A percentile compares a stretch with the other conserved stretches of the same genome.
phyloP scores from a whole-genome alignment of 1,140 invertebrate genomes.

The Nomia melanderi region DNA sequence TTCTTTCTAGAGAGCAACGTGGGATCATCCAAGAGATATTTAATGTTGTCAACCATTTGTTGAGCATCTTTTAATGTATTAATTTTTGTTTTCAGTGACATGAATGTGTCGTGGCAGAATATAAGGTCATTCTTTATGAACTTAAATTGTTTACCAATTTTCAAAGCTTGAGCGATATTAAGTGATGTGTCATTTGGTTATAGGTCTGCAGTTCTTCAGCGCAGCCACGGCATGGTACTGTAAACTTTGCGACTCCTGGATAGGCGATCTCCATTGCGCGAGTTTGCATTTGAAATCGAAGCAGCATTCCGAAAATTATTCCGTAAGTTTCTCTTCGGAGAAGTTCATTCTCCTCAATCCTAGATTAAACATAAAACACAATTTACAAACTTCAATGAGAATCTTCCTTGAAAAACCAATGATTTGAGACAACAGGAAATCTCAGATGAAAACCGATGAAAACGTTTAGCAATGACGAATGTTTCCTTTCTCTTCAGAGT shows the following conservation, averaged over 20 bases:
- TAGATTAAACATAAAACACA: too few relatives aligned
- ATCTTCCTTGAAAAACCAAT: too few relatives aligned
- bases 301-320: slow-evolving; percentile 88
- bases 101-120: slow-evolving; percentile 75
- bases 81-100: slow-evolving; percentile 76
- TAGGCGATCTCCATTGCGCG: slow-evolving; percentile 92
- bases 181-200: slow-evolving; percentile 72
- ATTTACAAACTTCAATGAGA: too few relatives aligned
- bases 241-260: slow-evolving; percentile 91
- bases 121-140: slow-evolving; percentile 77
- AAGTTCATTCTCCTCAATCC: too few relatives aligned
- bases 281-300: slow-evolving; percentile 91
- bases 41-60: slow-evolving; percentile 51
- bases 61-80: slow-evolving; percentile 69
- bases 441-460: too few relatives aligned
- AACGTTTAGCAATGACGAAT: too few relatives aligned
- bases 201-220: slow-evolving; percentile 92
- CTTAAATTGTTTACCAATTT: slow-evolving; percentile 65
- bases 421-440: too few relatives aligned
- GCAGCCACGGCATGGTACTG: slow-evolving; percentile 94
- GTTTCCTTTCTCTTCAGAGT: slow-evolving; percentile 79
- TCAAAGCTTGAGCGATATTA: slow-evolving; percentile 62
- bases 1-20: slow-evolving; percentile 50
- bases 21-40: slow-evolving; percentile 49
- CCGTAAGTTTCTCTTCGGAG: slow-evolving; percentile 83